These are phyloP conservation scores for Zaprionus camerounensis DNA, from an alignment of 1,140 invertebrate genomes.

Conservation along the genomic window DNA sequence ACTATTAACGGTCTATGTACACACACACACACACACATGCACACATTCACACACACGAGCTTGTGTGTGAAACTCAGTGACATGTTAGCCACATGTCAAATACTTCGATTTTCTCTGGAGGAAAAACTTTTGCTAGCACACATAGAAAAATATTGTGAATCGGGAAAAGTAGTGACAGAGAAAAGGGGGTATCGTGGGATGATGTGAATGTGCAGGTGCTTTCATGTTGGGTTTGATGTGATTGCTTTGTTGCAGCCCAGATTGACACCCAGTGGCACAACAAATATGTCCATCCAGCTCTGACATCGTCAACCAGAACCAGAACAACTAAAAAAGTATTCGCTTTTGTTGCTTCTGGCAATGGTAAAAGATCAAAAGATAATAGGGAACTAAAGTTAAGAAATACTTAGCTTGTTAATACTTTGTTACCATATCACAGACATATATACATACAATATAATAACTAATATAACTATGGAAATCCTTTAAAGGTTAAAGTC, in stretches of 20 bases:
- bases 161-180: neutral
- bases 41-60: conserved; percentile 1
- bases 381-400: neutral
- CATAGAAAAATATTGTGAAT: conserved; percentile 40
- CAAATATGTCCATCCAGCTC: neutral
- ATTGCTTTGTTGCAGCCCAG: conserved; percentile 13
- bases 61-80: conserved; percentile 31
- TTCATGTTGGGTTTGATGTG: neutral
- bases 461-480: neutral
- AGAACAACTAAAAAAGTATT: neutral
- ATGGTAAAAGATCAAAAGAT: neutral
- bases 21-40: conserved; percentile 4
- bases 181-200: neutral
- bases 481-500: too few relatives aligned
- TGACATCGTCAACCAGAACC: conserved; percentile 18
- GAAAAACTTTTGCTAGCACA: conserved; percentile 13
- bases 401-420: neutral
- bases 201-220: neutral
- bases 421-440: too few relatives aligned
- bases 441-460: neutral
- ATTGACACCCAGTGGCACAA: conserved; percentile 15
- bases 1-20: neutral
- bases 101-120: conserved; percentile 61
- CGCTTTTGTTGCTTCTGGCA: neutral
- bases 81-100: conserved; percentile 71